Conservation (phyloP, 2,888 invertebrate species). For the Biston betularia region DNA sequence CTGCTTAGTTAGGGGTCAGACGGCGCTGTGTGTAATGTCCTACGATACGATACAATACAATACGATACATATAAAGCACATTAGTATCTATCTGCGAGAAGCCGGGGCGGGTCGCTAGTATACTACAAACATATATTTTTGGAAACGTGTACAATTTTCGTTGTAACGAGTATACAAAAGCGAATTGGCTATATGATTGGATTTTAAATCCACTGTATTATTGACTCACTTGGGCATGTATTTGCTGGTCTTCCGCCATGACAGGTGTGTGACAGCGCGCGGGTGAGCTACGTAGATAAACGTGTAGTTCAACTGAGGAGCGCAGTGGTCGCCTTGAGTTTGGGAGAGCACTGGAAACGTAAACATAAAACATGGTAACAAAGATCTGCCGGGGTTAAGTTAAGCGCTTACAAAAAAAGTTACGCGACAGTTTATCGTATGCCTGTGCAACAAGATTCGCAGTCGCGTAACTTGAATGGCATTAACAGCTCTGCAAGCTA, state of each 20-base stretch:
- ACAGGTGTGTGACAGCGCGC: slow-evolving; percentile 97
- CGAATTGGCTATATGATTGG: not conserved
- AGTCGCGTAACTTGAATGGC: too few species aligned
- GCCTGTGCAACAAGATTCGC: too few species aligned
- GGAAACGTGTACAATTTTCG: not conserved
- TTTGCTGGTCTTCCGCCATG: slow-evolving; percentile 99
- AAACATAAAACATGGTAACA: not conserved
- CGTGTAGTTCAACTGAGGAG: slow-evolving; percentile 92
- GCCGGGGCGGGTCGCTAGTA: too few species aligned
- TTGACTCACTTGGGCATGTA: slow-evolving; percentile 97
- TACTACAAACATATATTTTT: too few species aligned
- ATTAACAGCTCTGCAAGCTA: too few species aligned
- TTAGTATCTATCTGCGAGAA: too few species aligned
- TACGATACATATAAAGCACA: too few species aligned
- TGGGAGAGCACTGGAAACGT: slow-evolving; percentile 89
- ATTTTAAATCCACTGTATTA: not conserved
- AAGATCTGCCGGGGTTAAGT: not conserved
- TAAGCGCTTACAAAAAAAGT: not conserved
- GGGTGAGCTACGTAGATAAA: slow-evolving; percentile 99
- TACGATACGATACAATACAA: too few species aligned
- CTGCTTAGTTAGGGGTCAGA: too few species aligned
- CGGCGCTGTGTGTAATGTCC: too few species aligned
- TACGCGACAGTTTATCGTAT: too few species aligned
- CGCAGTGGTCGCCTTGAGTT: slow-evolving; percentile 88
- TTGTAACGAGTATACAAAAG: not conserved